Evolutionary conservation across 2,113 vertebrate genomes (phyloP).

Genomic region (Gasterosteus aculeatus): DNA sequence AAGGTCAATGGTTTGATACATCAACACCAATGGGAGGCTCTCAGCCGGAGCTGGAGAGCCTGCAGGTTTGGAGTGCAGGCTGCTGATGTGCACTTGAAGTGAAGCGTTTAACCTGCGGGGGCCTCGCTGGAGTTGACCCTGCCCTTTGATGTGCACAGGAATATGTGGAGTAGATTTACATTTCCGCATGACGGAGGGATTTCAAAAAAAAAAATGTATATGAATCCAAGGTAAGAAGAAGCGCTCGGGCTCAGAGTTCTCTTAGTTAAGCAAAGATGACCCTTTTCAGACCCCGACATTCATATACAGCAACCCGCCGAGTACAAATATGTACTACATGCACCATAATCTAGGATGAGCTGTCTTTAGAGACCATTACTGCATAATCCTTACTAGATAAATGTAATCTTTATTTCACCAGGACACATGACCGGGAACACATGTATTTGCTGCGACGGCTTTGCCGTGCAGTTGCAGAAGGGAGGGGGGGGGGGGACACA

Average conservation of each 20-base stretch:
- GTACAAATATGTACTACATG: conserved; percentile 48
- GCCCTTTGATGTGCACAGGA: conserved; percentile 32
- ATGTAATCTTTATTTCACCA: conserved; percentile 59
- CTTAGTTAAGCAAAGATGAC: conserved; percentile 20
- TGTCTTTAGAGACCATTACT: conserved; percentile 41
- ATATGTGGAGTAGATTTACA: conserved; percentile 39
- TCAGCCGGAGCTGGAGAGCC: conserved; percentile 46
- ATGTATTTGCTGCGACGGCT: conserved; percentile 54
- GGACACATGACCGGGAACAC: conserved; percentile 40
- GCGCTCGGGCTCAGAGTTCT: neutral
- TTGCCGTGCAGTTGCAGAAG: conserved; percentile 35
- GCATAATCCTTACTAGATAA: conserved; percentile 54
- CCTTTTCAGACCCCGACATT: conserved; percentile 23
- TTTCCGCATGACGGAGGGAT: conserved; percentile 21
- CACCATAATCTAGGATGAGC: conserved; percentile 42
- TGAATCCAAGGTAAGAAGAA: conserved; percentile 24
- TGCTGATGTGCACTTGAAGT: conserved; percentile 62
- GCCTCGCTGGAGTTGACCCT: conserved; percentile 14
- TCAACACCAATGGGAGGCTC: conserved; percentile 46
- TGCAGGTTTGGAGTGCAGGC: conserved; percentile 29
- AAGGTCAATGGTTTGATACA: conserved; percentile 61
- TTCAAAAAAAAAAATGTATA: neutral
- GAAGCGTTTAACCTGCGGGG: conserved; percentile 55
- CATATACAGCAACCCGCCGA: conserved; percentile 21
- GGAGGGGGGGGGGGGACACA: conserved; percentile 10